A percentile compares a stretch with the other conserved stretches of the same genome.
phyloP scores from a whole-genome alignment of 2,113 vertebrate species.

The Campylomormyrus numenius region DNA sequence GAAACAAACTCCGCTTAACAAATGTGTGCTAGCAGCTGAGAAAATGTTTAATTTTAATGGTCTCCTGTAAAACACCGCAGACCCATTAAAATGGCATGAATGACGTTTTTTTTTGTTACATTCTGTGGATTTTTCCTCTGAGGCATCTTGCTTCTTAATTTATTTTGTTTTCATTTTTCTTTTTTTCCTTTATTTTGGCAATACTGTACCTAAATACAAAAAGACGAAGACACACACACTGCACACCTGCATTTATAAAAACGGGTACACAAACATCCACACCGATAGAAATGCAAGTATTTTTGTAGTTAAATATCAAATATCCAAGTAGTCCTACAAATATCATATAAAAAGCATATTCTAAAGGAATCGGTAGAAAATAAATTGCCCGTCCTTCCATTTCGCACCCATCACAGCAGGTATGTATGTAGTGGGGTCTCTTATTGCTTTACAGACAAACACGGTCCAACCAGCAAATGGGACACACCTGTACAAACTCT shows the following conservation, averaged over 20 bases:
- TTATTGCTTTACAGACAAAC: background rate
- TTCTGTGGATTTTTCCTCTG: background rate
- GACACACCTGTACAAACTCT: background rate
- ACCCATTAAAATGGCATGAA: conserved; percentile 2
- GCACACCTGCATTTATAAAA: background rate
- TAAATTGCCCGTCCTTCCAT: background rate
- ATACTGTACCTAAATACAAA: background rate
- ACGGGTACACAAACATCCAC: background rate
- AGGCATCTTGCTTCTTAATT: background rate
- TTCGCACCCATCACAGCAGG: background rate
- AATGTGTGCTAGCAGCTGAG: background rate
- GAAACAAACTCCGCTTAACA: background rate
- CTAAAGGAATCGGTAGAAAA: background rate
- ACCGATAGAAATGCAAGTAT: background rate
- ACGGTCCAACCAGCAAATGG: background rate
- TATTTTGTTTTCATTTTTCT: background rate
- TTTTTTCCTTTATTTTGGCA: background rate
- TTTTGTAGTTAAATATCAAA: background rate
- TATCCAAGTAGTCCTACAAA: background rate
- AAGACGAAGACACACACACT: background rate
- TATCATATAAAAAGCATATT: background rate
- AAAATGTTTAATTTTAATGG: conserved; percentile 1
- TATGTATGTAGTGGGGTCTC: background rate
- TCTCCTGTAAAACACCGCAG: background rate
- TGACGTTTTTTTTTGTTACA: background rate